A percentile compares a stretch with the other conserved stretches of the same genome.
Evolutionary conservation across 2,888 invertebrate species (phyloP).

Genomic region (Alentia gelatinosa): DNA sequence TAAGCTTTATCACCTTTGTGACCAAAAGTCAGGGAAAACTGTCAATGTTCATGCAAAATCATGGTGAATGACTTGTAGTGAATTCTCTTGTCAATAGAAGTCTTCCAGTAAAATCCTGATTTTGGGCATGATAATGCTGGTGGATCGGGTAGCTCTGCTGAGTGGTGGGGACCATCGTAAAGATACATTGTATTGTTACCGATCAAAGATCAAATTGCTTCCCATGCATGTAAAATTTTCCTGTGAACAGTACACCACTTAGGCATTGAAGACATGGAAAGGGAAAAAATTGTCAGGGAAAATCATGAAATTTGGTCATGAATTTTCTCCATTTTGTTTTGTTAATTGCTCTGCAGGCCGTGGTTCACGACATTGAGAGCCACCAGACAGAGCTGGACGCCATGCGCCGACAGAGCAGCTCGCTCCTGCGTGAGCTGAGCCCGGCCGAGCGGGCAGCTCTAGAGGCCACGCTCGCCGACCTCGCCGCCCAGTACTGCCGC

Average conservation of each 20-base stretch:
- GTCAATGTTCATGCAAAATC: no score
- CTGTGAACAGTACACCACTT: background rate
- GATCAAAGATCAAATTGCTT: no score
- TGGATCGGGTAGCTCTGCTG: no score
- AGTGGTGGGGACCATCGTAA: no score
- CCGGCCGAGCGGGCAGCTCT: conserved; percentile 90
- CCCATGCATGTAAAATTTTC: no score
- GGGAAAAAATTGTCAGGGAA: background rate
- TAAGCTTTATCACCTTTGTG: no score
- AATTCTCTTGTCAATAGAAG: no score
- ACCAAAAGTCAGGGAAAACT: no score
- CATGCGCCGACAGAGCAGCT: conserved; percentile 57
- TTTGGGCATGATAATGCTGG: no score
- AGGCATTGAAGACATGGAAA: background rate
- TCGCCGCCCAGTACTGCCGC: conserved; percentile 89
- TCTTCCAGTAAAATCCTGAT: no score
- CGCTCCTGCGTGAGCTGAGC: conserved; percentile 83
- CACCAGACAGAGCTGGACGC: conserved; percentile 91
- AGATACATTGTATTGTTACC: no score
- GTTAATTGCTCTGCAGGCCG: conserved; percentile 82
- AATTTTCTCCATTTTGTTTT: background rate
- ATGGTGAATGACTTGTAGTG: no score
- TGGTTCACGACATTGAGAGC: conserved; percentile 87
- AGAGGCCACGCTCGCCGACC: conserved; percentile 87
- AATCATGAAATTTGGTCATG: background rate